These are phyloP conservation scores for Ctenodactylus gundi DNA, from an alignment of 2,113 vertebrate genomes.

Conservation along the genomic window DNA sequence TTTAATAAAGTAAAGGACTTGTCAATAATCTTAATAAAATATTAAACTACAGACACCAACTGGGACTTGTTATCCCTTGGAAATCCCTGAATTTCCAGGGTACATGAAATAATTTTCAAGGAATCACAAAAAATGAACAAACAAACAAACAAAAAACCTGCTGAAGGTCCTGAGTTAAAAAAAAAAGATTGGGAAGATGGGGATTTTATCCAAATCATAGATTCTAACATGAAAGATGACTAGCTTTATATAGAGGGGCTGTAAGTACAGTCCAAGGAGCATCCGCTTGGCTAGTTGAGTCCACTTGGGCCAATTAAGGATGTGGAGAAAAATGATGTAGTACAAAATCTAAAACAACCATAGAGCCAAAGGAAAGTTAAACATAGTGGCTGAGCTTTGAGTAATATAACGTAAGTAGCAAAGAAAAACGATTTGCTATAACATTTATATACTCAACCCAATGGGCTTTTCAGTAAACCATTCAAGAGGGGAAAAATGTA, in stretches of 20 bases:
- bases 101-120: neutral
- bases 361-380: neutral
- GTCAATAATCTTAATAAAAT: neutral
- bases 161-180: too few relatives aligned
- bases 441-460: neutral
- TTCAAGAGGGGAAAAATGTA: neutral
- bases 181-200: too few relatives aligned
- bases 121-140: neutral
- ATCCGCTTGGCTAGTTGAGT: too few relatives aligned
- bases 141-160: too few relatives aligned
- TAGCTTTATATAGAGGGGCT: rapidly evolving
- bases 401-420: neutral
- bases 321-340: neutral
- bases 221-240: neutral
- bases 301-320: neutral
- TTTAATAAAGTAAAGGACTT: neutral
- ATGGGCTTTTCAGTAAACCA: constrained; percentile 47
- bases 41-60: neutral
- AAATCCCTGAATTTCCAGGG: neutral
- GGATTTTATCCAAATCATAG: neutral
- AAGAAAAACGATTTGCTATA: constrained; percentile 23
- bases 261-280: neutral
- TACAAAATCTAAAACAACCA: neutral
- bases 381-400: neutral
- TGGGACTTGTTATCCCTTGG: rapidly evolving